These are phyloP conservation scores for Tichodroma muraria DNA, from an alignment of 2,113 vertebrate genomes.

Conservation along the genomic window DNA sequence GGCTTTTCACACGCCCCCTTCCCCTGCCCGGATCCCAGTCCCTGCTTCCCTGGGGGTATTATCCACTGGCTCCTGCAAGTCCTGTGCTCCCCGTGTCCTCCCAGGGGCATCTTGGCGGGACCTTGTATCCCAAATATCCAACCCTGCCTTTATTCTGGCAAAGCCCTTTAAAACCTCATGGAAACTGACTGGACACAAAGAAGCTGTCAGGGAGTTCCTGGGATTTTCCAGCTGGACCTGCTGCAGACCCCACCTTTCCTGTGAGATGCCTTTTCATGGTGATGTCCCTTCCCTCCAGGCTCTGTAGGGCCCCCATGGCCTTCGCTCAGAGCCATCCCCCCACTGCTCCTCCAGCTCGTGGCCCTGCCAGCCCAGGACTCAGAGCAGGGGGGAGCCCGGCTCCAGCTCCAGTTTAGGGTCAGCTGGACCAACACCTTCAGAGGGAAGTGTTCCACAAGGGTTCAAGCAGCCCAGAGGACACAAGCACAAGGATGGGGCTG, in stretches of 20 bases:
- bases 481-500: background rate
- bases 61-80: background rate
- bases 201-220: background rate
- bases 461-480: background rate
- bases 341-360: background rate
- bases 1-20: background rate
- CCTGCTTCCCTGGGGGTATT: background rate
- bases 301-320: background rate
- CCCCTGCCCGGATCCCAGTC: background rate
- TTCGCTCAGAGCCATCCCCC: no score
- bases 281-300: background rate
- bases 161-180: background rate
- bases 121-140: background rate
- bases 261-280: background rate
- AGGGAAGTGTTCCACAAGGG: background rate
- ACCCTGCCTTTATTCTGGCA: background rate
- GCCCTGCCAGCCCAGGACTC: background rate
- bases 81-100: background rate
- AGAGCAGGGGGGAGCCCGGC: rapidly evolving
- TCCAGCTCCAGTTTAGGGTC: background rate
- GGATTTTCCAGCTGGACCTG: background rate
- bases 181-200: background rate
- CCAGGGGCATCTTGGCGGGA: rapidly evolving
- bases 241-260: background rate
- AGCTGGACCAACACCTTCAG: background rate